Percentiles rank a stretch among this genome's conserved stretches.
These are phyloP conservation scores for Julus scandinavius DNA, from an alignment of 2,888 invertebrate genomes.

Conservation along the genomic window DNA sequence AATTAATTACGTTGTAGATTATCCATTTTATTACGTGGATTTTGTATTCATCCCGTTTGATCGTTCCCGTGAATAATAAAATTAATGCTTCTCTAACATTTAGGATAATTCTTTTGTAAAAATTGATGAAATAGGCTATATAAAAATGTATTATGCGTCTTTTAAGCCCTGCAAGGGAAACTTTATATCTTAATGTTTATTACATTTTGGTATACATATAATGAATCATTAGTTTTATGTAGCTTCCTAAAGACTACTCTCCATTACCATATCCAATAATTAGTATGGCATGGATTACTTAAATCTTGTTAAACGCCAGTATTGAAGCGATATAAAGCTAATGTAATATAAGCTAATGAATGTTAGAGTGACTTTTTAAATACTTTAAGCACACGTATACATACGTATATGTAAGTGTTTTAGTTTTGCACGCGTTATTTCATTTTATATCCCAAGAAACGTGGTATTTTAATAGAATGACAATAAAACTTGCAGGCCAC, in stretches of 20 bases:
- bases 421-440: not conserved
- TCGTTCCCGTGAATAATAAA: not conserved
- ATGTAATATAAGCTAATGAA: too few relatives aligned
- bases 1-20: not conserved
- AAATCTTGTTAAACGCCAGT: conserved; percentile 13
- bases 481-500: not conserved
- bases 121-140: not conserved
- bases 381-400: too few relatives aligned
- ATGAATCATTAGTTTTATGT: conserved; percentile 5
- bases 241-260: not conserved
- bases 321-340: not conserved
- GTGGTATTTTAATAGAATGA: not conserved
- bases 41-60: not conserved
- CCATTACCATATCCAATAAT: conserved; percentile 14
- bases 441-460: not conserved
- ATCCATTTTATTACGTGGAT: not conserved
- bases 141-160: not conserved
- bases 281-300: not conserved
- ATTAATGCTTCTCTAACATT: not conserved
- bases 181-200: not conserved
- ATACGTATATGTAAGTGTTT: not conserved
- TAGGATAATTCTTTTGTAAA: not conserved
- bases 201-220: not conserved
- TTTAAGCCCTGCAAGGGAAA: not conserved
- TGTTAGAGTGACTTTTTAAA: too few relatives aligned